A percentile compares a stretch with the other conserved stretches of the same genome.
Conservation (phyloP, 92 coral and sea anemone genomes). For the Parazoanthus darwini region DNA sequence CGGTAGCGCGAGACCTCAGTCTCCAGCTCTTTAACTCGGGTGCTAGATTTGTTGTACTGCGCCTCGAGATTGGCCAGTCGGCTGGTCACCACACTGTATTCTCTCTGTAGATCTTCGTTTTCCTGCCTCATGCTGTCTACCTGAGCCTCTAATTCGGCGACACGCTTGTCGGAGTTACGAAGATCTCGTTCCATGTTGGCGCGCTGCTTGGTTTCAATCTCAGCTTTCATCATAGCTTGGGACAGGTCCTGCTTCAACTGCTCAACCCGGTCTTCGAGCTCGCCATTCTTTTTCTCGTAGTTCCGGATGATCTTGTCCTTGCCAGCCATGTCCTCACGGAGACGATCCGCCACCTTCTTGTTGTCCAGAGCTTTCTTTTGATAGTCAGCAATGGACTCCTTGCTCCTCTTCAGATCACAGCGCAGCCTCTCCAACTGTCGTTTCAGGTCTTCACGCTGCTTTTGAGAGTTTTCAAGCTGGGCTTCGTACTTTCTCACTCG, state of each 20-base stretch:
- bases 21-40: constrained; percentile 85
- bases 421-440: constrained; percentile 87
- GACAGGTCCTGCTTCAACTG: constrained; percentile 82
- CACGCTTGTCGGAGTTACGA: constrained; percentile 70
- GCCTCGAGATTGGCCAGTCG: constrained; percentile 78
- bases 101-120: constrained; percentile 86
- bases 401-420: constrained; percentile 88
- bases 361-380: constrained; percentile 83
- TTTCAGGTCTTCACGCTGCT: constrained; percentile 92
- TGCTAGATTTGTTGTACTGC: constrained; percentile 64
- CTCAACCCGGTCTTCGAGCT: constrained; percentile 89
- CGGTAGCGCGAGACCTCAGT: constrained; percentile 77
- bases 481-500: constrained; percentile 90
- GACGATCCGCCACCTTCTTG: constrained; percentile 93
- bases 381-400: constrained; percentile 66
- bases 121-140: constrained; percentile 75
- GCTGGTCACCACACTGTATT: constrained; percentile 74
- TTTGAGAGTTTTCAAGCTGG: constrained; percentile 86
- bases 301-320: constrained; percentile 85
- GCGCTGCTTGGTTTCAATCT: constrained; percentile 80
- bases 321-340: constrained; percentile 87
- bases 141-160: constrained; percentile 83
- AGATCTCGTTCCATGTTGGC: constrained; percentile 82
- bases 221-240: constrained; percentile 85
- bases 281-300: constrained; percentile 85